Percentiles rank a stretch among this genome's conserved stretches.
These are phyloP conservation scores for Halictus quadricinctus DNA, from an alignment of 2,888 invertebrate genomes.

Conservation along the genomic window DNA sequence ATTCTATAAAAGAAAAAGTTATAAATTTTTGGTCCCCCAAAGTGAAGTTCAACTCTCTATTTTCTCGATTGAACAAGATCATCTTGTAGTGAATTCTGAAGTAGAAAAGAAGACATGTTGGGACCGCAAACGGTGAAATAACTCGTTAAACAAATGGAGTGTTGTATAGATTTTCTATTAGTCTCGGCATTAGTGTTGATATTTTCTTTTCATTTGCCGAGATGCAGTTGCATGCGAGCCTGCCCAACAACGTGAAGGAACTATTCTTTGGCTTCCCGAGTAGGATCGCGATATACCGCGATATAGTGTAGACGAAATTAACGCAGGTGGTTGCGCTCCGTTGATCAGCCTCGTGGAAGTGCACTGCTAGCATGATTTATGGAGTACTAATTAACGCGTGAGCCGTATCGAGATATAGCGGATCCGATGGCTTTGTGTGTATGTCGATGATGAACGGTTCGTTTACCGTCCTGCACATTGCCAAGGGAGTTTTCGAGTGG, in stretches of 20 bases:
- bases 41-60: too few relatives aligned
- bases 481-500: constrained; percentile 32
- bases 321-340: constrained; percentile 60
- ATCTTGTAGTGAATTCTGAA: too few relatives aligned
- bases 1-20: too few relatives aligned
- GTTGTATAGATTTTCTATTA: too few relatives aligned
- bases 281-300: constrained; percentile 20
- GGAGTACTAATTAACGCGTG: constrained; percentile 69
- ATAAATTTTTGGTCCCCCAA: too few relatives aligned
- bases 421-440: constrained; percentile 42
- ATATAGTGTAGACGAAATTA: constrained; percentile 61
- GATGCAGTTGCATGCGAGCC: neutral
- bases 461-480: constrained; percentile 40
- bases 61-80: too few relatives aligned
- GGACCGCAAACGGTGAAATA: too few relatives aligned
- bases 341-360: constrained; percentile 68
- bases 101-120: too few relatives aligned
- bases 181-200: neutral
- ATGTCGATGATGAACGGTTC: constrained; percentile 43
- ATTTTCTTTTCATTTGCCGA: neutral
- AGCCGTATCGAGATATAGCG: constrained; percentile 59
- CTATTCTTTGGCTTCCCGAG: constrained; percentile 20
- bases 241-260: neutral
- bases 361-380: constrained; percentile 71
- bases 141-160: too few relatives aligned